These are phyloP conservation scores for Sinonovacula constricta DNA, from an alignment of 1,140 invertebrate genomes.

Conservation along the genomic window DNA sequence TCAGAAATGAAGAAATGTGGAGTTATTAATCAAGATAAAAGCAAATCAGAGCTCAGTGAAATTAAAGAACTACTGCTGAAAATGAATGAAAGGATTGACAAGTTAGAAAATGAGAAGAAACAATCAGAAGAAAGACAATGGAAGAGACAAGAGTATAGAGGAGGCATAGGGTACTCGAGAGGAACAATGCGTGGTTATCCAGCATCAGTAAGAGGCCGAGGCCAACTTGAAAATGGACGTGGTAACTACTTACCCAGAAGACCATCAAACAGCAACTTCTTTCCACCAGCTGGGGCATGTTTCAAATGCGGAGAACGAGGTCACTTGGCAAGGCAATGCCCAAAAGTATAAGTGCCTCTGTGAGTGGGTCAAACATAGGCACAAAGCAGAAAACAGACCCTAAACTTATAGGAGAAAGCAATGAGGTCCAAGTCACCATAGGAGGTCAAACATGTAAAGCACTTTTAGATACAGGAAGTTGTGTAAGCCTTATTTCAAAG, in stretches of 20 bases:
- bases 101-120: constrained; percentile 1
- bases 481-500: constrained; percentile 33
- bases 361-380: constrained; percentile 3
- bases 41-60: neutral
- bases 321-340: constrained; percentile 17
- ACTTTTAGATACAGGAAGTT: constrained; percentile 46
- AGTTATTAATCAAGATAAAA: neutral
- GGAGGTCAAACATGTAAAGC: constrained; percentile 11
- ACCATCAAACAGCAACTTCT: too few species aligned
- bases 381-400: constrained; percentile 7
- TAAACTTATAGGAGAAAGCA: constrained; percentile 11
- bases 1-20: neutral
- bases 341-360: constrained; percentile 8
- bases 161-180: too few species aligned
- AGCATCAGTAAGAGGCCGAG: too few species aligned
- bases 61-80: neutral
- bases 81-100: neutral
- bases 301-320: constrained; percentile 7
- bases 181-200: too few species aligned
- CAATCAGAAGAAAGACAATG: too few species aligned
- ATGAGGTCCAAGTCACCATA: constrained; percentile 10
- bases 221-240: too few species aligned
- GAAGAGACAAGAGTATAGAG: too few species aligned
- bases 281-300: too few species aligned
- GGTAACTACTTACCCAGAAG: too few species aligned